Evolutionary conservation across 2,797 vertebrate genomes (phyloP).

Genomic region (Brachymystax lenok): DNA sequence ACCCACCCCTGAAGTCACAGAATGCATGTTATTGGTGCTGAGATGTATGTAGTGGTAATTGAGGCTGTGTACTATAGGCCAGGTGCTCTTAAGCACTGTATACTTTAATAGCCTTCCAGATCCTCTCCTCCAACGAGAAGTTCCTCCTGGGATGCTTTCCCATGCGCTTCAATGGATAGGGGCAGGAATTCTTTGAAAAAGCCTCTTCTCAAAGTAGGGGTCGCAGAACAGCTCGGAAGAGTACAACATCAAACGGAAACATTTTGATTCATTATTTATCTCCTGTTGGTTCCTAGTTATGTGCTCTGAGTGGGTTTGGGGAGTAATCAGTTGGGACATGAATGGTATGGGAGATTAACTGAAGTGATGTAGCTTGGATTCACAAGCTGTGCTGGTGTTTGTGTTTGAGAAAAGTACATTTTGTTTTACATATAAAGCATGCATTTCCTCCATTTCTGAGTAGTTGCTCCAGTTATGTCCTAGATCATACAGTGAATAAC

Average conservation of each 20-base stretch:
- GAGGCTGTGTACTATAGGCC: background rate
- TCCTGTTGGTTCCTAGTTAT: conserved; percentile 22
- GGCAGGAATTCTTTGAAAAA: conserved; percentile 49
- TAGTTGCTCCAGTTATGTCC: background rate
- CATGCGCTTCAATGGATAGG: conserved; percentile 55
- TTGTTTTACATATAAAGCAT: background rate
- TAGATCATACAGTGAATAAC: background rate
- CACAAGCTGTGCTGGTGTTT: background rate
- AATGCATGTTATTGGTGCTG: background rate
- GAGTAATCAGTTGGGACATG: conserved; percentile 9
- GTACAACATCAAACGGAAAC: conserved; percentile 57
- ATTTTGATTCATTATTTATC: conserved; percentile 66
- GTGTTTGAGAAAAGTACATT: background rate
- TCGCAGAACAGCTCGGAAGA: conserved; percentile 40
- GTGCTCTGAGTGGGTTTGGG: conserved; percentile 2
- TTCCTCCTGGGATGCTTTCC: conserved; percentile 46
- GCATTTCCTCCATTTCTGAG: background rate
- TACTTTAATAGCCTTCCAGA: conserved; percentile 54
- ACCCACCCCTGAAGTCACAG: background rate
- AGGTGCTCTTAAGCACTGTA: conserved; percentile 33
- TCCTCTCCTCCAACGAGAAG: conserved; percentile 32
- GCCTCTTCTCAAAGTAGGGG: conserved; percentile 56
- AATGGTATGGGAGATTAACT: background rate
- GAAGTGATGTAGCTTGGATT: background rate
- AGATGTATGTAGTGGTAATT: background rate